phyloP scores from a whole-genome alignment of 1,140 invertebrate species.

The Procambarus virginalis region DNA sequence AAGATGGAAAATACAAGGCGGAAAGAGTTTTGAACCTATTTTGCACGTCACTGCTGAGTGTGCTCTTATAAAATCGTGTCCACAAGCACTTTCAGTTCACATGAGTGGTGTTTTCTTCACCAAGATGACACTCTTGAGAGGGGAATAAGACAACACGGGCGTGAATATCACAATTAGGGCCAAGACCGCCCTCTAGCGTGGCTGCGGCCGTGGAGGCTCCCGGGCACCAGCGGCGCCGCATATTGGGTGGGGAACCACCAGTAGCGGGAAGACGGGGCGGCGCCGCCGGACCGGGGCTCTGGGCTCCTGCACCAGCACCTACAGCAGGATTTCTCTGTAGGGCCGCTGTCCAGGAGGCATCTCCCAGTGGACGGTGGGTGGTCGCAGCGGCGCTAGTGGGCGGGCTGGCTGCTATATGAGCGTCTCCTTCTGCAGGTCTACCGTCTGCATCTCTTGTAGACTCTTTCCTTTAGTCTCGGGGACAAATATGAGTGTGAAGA shows the following conservation, averaged over 20 bases:
- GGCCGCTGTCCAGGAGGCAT: conserved; percentile 69
- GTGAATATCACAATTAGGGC: conserved; percentile 20
- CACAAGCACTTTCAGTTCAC: not conserved
- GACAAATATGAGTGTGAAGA: conserved; percentile 89
- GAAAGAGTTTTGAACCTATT: conserved; percentile 54
- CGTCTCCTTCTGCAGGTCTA: conserved; percentile 65
- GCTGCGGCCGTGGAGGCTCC: conserved; percentile 58
- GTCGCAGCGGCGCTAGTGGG: conserved; percentile 69
- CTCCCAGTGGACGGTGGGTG: conserved; percentile 70
- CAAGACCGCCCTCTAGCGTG: conserved; percentile 53
- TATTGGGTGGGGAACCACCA: conserved; percentile 48
- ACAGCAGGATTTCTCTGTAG: conserved; percentile 70
- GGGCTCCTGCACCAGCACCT: conserved; percentile 49
- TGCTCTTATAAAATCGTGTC: not conserved
- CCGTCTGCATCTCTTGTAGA: conserved; percentile 87
- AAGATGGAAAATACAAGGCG: conserved; percentile 35
- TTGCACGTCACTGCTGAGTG: conserved; percentile 5
- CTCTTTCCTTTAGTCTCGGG: conserved; percentile 92
- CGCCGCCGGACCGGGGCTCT: conserved; percentile 36
- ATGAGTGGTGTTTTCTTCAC: not conserved
- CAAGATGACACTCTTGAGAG: not conserved
- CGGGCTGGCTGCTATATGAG: conserved; percentile 70
- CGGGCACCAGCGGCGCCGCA: conserved; percentile 37
- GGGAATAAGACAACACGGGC: not conserved
- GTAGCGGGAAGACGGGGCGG: conserved; percentile 53